phyloP scores from a whole-genome alignment of 2,888 invertebrate genomes.

The Heliconius ismenius region DNA sequence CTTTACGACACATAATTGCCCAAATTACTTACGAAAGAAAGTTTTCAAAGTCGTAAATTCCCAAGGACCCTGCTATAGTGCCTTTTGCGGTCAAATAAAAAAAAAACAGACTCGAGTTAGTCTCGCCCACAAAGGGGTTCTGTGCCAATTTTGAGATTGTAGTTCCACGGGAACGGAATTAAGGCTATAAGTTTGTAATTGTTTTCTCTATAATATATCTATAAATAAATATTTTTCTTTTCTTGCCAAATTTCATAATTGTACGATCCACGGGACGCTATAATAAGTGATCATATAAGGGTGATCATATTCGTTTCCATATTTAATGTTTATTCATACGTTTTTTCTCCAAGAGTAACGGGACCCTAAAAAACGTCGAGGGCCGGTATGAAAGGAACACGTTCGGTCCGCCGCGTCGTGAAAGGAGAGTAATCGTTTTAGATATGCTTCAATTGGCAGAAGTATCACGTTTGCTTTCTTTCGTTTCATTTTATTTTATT shows the following conservation, averaged over 20 bases:
- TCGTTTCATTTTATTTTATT: slow-evolving; percentile 9
- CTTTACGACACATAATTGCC: slow-evolving; percentile 46
- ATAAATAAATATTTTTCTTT: no score
- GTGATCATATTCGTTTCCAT: neutral
- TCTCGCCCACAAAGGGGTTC: slow-evolving; percentile 5
- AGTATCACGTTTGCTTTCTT: slow-evolving; percentile 19
- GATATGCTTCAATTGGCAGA: slow-evolving; percentile 17
- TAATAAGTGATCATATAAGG: neutral
- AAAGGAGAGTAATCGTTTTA: slow-evolving; percentile 30
- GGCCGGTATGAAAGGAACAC: slow-evolving; percentile 32
- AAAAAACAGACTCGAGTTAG: neutral
- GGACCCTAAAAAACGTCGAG: slow-evolving; percentile 11
- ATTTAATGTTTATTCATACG: neutral
- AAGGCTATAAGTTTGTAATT: no score
- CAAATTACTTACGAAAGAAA: slow-evolving; percentile 41
- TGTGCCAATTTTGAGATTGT: neutral
- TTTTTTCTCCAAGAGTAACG: neutral
- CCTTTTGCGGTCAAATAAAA: slow-evolving; percentile 35
- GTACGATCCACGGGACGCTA: no score
- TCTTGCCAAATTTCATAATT: no score
- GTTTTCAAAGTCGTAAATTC: slow-evolving; percentile 44
- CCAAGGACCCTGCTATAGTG: slow-evolving; percentile 16
- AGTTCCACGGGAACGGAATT: no score
- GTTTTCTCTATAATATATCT: no score
- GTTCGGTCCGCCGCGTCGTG: slow-evolving; percentile 19